These are phyloP conservation scores for Camelus bactrianus DNA, from an alignment of 2,113 vertebrate genomes.

Conservation along the genomic window DNA sequence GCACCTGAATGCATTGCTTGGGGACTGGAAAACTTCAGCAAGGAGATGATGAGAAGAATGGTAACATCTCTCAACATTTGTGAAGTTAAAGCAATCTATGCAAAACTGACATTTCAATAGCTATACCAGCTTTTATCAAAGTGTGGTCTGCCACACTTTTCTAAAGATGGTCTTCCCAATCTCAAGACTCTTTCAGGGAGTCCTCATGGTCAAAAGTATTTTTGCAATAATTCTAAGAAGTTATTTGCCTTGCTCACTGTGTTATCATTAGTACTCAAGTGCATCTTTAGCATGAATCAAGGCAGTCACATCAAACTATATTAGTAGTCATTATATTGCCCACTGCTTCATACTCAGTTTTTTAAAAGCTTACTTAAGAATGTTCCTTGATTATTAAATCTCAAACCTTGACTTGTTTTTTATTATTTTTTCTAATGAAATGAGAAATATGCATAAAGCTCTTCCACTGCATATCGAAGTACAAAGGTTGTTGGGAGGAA, in stretches of 20 bases:
- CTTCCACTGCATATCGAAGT: neutral
- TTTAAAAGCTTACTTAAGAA: neutral
- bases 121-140: neutral
- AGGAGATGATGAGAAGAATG: neutral
- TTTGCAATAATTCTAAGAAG: neutral
- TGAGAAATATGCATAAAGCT: neutral
- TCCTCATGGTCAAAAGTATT: neutral
- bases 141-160: neutral
- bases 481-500: neutral
- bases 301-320: neutral
- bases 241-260: neutral
- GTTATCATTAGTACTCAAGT: neutral
- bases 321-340: neutral
- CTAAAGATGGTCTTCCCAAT: neutral
- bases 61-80: neutral
- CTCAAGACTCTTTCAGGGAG: neutral
- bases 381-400: slow-evolving; percentile 13
- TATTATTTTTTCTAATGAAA: slow-evolving; percentile 35
- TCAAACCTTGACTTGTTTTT: neutral
- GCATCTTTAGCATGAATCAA: neutral
- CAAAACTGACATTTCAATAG: slow-evolving; percentile 13
- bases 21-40: neutral
- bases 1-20: neutral
- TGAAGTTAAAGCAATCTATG: neutral
- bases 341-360: neutral